These are phyloP conservation scores for Cyaniris semiargus DNA, from an alignment of 2,888 invertebrate species.

Conservation along the genomic window DNA sequence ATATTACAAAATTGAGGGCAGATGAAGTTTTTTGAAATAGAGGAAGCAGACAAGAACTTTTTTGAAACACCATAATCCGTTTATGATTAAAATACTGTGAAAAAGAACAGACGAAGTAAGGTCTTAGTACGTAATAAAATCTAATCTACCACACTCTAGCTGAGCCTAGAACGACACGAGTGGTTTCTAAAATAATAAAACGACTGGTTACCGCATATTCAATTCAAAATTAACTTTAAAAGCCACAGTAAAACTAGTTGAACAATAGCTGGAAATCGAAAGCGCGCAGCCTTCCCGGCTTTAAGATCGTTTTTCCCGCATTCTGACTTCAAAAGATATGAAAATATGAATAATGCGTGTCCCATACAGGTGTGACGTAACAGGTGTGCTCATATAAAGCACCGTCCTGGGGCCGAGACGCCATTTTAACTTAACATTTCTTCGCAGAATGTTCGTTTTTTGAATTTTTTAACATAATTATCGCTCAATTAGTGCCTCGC, in stretches of 20 bases:
- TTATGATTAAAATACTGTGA: not conserved
- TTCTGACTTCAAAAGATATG: constrained; percentile 53
- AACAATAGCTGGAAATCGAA: constrained; percentile 54
- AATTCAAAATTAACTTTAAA: constrained; percentile 35
- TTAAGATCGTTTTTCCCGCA: constrained; percentile 51
- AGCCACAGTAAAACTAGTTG: constrained; percentile 36
- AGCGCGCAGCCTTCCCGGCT: constrained; percentile 43
- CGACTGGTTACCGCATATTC: constrained; percentile 40
- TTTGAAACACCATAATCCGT: too few relatives aligned
- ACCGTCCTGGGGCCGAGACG: constrained; percentile 55
- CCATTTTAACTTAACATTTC: constrained; percentile 64
- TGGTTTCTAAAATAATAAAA: constrained; percentile 44
- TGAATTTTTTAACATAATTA: constrained; percentile 53
- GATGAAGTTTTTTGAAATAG: not conserved
- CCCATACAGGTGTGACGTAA: constrained; percentile 72
- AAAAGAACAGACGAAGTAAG: not conserved
- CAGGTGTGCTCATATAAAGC: constrained; percentile 72
- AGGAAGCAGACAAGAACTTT: too few relatives aligned
- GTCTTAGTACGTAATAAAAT: not conserved
- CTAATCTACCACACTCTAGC: not conserved
- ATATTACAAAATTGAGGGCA: not conserved
- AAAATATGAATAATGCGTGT: constrained; percentile 60
- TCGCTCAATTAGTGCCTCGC: constrained; percentile 49
- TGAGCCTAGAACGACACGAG: not conserved
- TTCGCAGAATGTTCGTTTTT: constrained; percentile 49